Conservation (phyloP, 2,797 vertebrate genomes). For the Heterohyrax brucei region DNA sequence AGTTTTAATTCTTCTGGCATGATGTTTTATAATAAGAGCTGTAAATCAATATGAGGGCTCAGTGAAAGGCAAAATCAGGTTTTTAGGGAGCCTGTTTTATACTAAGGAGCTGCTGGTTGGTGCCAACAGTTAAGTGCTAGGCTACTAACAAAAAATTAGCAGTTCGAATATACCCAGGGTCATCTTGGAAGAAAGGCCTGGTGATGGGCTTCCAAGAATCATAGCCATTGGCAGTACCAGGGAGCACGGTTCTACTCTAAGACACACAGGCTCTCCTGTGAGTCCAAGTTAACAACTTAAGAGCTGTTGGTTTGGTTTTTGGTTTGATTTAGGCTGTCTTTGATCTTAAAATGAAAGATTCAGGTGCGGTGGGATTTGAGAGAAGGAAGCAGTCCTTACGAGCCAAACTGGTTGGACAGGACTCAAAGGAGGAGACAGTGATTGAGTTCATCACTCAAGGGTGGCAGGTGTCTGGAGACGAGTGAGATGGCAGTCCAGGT, state of each 20-base stretch:
- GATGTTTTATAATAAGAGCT: slow-evolving; percentile 27
- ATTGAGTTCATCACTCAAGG: neutral
- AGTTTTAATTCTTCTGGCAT: neutral
- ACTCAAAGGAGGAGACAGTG: neutral
- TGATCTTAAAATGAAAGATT: neutral
- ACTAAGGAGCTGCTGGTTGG: neutral
- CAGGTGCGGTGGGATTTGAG: neutral
- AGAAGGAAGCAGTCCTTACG: neutral
- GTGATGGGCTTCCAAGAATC: no score
- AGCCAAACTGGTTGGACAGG: neutral
- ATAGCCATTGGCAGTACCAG: no score
- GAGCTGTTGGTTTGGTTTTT: no score
- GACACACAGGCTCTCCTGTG: no score
- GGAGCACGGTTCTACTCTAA: no score
- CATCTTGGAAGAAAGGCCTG: no score
- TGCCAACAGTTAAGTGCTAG: no score
- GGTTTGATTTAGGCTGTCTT: neutral
- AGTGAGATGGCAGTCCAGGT: neutral
- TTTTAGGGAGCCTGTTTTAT: neutral
- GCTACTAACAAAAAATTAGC: no score
- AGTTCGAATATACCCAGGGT: no score
- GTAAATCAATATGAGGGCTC: neutral
- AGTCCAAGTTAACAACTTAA: no score
- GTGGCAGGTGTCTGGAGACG: neutral
- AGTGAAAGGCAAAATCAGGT: neutral